These are phyloP conservation scores for Mallateleia sp. DNA, from an alignment of 2,888 invertebrate species.

Conservation along the genomic window DNA sequence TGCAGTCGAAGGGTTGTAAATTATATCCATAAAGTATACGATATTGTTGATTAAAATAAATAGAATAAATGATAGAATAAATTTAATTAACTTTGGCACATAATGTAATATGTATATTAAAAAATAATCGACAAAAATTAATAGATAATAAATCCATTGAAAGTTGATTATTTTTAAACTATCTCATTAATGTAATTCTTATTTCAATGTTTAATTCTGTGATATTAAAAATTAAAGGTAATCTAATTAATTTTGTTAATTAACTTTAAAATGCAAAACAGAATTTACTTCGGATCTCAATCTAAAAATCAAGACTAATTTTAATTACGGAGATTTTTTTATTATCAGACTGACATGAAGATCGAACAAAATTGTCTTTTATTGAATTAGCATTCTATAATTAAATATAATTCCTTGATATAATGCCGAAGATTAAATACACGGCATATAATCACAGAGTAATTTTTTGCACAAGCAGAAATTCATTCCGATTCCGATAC, in stretches of 20 bases:
- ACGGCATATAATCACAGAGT: not conserved
- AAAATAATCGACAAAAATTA: too few relatives aligned
- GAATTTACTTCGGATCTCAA: not conserved
- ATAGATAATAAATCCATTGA: too few relatives aligned
- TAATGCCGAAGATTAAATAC: not conserved
- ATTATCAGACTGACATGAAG: not conserved
- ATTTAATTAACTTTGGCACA: too few relatives aligned
- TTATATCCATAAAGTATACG: too few relatives aligned
- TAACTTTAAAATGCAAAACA: not conserved
- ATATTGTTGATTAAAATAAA: too few relatives aligned
- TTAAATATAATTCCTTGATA: not conserved
- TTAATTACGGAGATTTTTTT: not conserved
- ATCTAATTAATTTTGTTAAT: not conserved
- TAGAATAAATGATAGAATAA: too few relatives aligned
- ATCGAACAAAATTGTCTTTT: not conserved
- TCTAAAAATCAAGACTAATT: not conserved
- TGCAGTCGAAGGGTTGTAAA: too few relatives aligned
- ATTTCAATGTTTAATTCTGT: too few relatives aligned
- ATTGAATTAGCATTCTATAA: conserved; percentile 10
- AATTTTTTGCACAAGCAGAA: conserved; percentile 28
- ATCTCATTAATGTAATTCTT: too few relatives aligned
- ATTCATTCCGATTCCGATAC: conserved; percentile 45
- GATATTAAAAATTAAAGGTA: not conserved
- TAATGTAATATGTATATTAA: too few relatives aligned
- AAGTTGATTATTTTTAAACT: too few relatives aligned